Evolutionary conservation across 2,797 vertebrate species (phyloP), one percentile per base, ranked within the genome.

Genomic region (Aplochiton taeniatus): DNA sequence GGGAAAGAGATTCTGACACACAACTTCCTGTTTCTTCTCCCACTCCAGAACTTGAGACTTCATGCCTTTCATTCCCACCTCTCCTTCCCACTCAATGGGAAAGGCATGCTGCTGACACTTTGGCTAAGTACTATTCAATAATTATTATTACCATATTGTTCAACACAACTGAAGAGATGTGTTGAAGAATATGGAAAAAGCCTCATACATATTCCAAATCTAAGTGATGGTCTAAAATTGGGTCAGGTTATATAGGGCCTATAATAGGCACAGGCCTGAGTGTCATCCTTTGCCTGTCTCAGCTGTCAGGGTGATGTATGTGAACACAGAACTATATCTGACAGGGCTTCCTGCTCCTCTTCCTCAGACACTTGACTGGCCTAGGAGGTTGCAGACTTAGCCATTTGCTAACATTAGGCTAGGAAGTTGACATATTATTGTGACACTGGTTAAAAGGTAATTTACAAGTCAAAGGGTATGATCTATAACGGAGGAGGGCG

Each of bases 81-180:
- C 16, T 61, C 56, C n/a, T 47, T 74, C 70, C 19, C 45, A 7
- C 17, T 20, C 44, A 60, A 73, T 77, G 58, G 63, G 64, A 18
- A 19, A 31, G 6, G 49, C 18, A 55, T 52, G 69, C 31, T 54
- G 67, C 52, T 68, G 70, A 52, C 76, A 68, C 41, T 43, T 58
- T 64, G 52, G 61, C 63, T 82, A 86, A 87, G 86, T 87, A 83
- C 65, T 52, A 18, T 11, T 18, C 14, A 49, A 52, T 31, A 2
- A 31, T 31, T 31, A 3, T 31, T 31, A 31, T 31, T 3, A 12
- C 18, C 81, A 68, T 19, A 63, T 66, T 59, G 61, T 57, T 69
- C 68, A 61, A 75, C 58, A 75, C 61, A 64, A 51, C 69, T 81
- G 59, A 80, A 74, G 79, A 80, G 67, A 77, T 67, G 77, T 60